Evolutionary conservation across 2,888 invertebrate genomes (phyloP).

Genomic region (Andrena bicolor): DNA sequence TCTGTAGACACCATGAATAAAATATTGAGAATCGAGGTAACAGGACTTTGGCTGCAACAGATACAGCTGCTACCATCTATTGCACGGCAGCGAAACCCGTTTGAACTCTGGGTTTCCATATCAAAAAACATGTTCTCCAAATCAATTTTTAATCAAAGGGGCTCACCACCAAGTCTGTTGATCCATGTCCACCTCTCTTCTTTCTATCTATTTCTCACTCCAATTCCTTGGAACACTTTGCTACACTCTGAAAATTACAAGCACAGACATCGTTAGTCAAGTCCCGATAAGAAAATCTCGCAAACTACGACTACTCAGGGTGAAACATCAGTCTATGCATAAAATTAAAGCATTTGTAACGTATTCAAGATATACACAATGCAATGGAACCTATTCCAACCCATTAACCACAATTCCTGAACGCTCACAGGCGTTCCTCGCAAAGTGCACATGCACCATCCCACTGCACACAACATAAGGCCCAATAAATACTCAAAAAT

Average conservation of each 20-base stretch:
- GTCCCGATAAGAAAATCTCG: neutral
- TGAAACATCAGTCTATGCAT: too few species aligned
- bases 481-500: too few species aligned
- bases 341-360: too few species aligned
- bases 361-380: too few species aligned
- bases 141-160: constrained; percentile 21
- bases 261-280: neutral
- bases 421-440: too few species aligned
- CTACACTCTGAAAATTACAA: neutral
- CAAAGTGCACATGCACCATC: too few species aligned
- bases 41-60: neutral
- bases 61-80: constrained; percentile 37
- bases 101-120: neutral
- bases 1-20: neutral
- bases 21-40: neutral
- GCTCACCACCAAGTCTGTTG: neutral
- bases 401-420: too few species aligned
- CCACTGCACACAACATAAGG: too few species aligned
- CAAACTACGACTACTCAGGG: neutral
- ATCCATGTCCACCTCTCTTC: neutral
- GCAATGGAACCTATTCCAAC: too few species aligned
- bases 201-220: neutral
- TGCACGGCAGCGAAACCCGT: constrained; percentile 5
- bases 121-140: neutral
- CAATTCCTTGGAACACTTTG: too few species aligned